Evolutionary conservation across 2,113 vertebrate genomes (phyloP), one percentile per base, ranked within the genome.

Genomic region (Nettapus auritus): DNA sequence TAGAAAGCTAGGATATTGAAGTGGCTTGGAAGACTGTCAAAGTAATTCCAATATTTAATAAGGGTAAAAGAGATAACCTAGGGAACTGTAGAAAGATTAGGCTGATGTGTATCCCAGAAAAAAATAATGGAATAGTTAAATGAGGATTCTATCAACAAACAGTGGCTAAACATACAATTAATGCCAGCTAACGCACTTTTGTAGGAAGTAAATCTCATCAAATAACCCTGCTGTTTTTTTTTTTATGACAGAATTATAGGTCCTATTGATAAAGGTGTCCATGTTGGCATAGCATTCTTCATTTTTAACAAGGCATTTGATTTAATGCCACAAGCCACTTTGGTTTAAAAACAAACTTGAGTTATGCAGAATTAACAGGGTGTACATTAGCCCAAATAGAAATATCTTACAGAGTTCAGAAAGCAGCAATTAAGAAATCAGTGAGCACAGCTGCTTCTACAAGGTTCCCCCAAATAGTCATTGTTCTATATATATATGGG

Each of bases 111-210:
- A 68, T 57, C 89, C 29, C 36, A 40, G 25, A 76, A 89, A 80
- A 80, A 86, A 80, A 86, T 40, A 83, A 79, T 56, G 66, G 38
- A 90, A 67, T 9, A 34, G 17, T 90, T 76, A 93, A 84, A 92
- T 86, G 33, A 56, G 56, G 26, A 78, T 90, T 92, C 74, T 76
- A 62, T 93, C 91, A 92, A 93, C 29, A 93, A 85, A 63, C 23
- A 76, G 23, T 38, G 20, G 20, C 26, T 82, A 92, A 94, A 68
- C 44, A 71, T 78, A 38, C 26, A 84, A 82, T 79, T 94, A 85
- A 87, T 73, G 34, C 10, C 69, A 85, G 42, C 89, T 70, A 92
- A 53, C 10, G 75, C 3, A 6, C 10, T 69, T 96, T 82, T 66
- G 38, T 53, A 79, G 18, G 79, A 86, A 86, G 29, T n/a, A 90